Evolutionary conservation across 2,888 invertebrate species (phyloP), one percentile per base, ranked within the genome.

Genomic region (Gibbula magus): DNA sequence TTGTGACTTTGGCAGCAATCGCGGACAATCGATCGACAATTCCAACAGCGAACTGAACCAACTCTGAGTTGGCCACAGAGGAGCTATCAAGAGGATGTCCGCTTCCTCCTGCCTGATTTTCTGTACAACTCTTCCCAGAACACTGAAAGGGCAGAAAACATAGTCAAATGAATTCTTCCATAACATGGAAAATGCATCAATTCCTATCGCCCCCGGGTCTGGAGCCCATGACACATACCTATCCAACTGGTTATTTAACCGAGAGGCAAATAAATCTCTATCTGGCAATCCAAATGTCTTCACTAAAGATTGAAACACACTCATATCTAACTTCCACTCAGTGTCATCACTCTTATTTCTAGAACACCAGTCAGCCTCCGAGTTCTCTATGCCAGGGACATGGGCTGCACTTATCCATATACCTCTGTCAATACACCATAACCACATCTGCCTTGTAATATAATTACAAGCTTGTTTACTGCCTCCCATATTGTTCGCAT

Each of bases 111-210:
- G 22, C 32, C 67, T 13, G 2, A 79, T 56, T 20, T 81, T 81
- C 51, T 81, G 75, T 0, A 83, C 16, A 0, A 75, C 78, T 66
- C 22, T 25, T 2, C 18, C 54, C 8, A 81, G 54, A 0, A 80
- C 10, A 45, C 61, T 70, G 75, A 78, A 79, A 67, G 80, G 81
- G 16, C 79, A 78, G 51, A 83, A 81, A 0, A 77, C 77, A 77
- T 81, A 83, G 51, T 79, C 66, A 22, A 22, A n/a, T 16, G 10
- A 22, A 16, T 61, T 20, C n/a, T 35, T 29, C 81, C 81, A 77
- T 32, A 22, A 20, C 5, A 79, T 18, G 10, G 79, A 54, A n/a
- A 81, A 79, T 10, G 79, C 79, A 74, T 79, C 77, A 20, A 83
- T 51, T 32, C 54, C 77, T 16, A 20, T 13, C 7, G 79, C 79